Conservation (phyloP, 1,140 invertebrate genomes). For the Parapsyche elsis region DNA sequence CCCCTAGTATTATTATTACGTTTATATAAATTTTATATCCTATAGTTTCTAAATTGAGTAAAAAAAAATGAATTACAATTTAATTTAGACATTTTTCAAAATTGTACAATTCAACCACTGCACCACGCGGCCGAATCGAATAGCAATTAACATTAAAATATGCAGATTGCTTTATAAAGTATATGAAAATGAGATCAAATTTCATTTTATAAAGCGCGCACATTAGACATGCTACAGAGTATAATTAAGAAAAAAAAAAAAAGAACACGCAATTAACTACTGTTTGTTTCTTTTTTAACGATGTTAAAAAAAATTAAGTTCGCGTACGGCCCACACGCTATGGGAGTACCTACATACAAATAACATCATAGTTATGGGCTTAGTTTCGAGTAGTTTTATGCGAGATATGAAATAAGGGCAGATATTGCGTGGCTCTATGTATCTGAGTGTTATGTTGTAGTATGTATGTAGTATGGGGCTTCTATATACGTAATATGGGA, state of each 20-base stretch:
- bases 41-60: too few species aligned
- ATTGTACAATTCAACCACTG: constrained; percentile 14
- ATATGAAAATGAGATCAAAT: constrained; percentile 48
- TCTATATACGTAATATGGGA: constrained; percentile 4
- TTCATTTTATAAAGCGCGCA: constrained; percentile 45
- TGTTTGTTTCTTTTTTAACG: constrained; percentile 21
- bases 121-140: constrained; percentile 12
- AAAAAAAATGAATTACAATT: neutral
- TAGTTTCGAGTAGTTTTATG: constrained; percentile 18
- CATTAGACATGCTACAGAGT: constrained; percentile 38
- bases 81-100: neutral
- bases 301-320: neutral
- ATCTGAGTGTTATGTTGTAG: too few species aligned
- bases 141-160: constrained; percentile 45
- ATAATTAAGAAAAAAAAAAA: constrained; percentile 41
- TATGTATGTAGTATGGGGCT: constrained; percentile 13
- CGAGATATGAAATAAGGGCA: constrained; percentile 14
- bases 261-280: constrained; percentile 42
- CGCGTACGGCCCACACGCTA: neutral
- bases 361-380: neutral
- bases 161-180: constrained; percentile 47
- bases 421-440: neutral
- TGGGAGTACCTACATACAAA: neutral
- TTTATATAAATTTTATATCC: too few species aligned
- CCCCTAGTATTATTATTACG: too few species aligned